These are phyloP conservation scores for Phodopus roborovskii DNA, from an alignment of 2,113 vertebrate genomes.

Conservation along the genomic window DNA sequence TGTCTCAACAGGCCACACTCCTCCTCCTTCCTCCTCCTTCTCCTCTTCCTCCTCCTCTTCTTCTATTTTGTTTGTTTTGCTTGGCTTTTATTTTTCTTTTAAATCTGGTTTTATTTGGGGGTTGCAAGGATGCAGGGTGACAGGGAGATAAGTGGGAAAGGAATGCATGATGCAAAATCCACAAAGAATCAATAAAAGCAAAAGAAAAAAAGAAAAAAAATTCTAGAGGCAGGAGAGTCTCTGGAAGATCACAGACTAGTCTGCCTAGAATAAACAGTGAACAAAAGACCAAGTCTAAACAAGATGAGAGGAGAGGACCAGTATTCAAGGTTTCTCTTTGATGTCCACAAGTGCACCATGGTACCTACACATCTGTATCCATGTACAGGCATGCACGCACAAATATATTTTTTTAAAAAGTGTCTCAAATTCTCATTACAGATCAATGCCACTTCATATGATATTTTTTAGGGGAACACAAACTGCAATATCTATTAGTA, in stretches of 20 bases:
- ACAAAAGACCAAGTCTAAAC: not conserved
- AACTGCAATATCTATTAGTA: not conserved
- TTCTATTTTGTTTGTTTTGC: not conserved
- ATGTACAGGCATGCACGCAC: too few species aligned
- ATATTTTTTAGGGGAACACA: not conserved
- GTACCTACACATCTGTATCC: too few species aligned
- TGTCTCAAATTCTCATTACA: not conserved
- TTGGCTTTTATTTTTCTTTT: not conserved
- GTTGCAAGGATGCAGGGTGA: not conserved
- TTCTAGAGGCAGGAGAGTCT: not conserved
- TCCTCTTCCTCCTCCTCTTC: not conserved
- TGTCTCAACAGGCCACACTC: not conserved
- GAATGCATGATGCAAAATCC: not conserved
- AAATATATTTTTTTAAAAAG: not conserved
- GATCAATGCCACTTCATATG: not conserved
- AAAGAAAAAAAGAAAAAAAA: not conserved
- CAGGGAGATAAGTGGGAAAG: not conserved
- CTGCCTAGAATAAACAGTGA: not conserved
- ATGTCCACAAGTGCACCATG: not conserved
- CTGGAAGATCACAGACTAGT: not conserved
- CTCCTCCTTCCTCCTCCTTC: too few species aligned
- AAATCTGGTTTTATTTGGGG: not conserved
- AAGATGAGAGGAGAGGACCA: not conserved
- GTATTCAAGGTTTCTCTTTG: not conserved
- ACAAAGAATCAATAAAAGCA: not conserved